Evolutionary conservation across 2,888 invertebrate species (phyloP), one percentile per base, ranked within the genome.

Genomic region (Harpalus rubripes): DNA sequence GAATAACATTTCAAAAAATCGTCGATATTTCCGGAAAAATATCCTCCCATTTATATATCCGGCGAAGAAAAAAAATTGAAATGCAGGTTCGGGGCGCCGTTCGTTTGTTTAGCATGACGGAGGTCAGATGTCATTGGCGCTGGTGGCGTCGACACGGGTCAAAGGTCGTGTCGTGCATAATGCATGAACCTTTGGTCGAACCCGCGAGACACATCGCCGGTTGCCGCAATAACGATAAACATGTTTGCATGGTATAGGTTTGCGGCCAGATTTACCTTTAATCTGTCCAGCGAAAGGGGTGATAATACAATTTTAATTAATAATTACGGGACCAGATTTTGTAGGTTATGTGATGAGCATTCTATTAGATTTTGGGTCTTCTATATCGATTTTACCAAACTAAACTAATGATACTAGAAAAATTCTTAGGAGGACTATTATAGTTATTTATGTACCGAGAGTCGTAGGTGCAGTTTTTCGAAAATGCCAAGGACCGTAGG

Each of bases 131-230:
- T 52, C 44, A 76, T 16, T 18, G 72, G 22, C 22, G 76, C 16
- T 5, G 52, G 15, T 76, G 76, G 8, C 76, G 76, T 44, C 76
- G 56, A 44, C 76, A 15, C 52, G 76, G 76, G 52, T 76, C 56
- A 76, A 76, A 76, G 76, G 52, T 76, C 76, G 76, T 10, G 12
- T 76, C 4, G 10, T 76, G 76, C 76, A 76, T 76, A 18, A 76
- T 76, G 52, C 56, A 76, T 76, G 56, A 76, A 52, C 76, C 22
- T 8, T 15, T 8, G 39, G 32, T 32, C n/a, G 8, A 10, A 39
- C 41, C 39, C 41, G 68, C 68, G 68, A 68, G 68, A 68, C 16
- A 26, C 32, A n/a, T 10, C 10, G 61, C 12, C 32, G 12, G 10
- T 65, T 65, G n/a, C 41, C 68, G 41, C 68, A 39, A 39, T 68